These are phyloP conservation scores for Harpalus rubripes DNA, from an alignment of 2,888 invertebrate species.

Conservation along the genomic window DNA sequence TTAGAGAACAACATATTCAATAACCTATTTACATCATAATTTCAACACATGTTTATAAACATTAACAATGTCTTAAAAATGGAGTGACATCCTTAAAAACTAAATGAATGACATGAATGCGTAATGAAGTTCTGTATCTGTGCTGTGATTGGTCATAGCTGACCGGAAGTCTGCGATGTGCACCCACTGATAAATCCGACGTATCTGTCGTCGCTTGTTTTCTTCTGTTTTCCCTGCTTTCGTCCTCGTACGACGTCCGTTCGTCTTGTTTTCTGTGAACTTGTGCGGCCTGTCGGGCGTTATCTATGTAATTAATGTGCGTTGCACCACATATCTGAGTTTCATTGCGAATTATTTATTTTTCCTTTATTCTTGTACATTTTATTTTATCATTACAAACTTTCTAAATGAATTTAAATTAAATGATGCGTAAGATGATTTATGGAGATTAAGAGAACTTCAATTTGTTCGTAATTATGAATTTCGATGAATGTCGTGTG, in stretches of 20 bases:
- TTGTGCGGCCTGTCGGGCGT: conserved; percentile 43
- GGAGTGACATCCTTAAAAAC: conserved; percentile 23
- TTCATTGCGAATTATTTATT: conserved; percentile 52
- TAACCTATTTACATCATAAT: conserved; percentile 8
- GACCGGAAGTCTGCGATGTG: conserved; percentile 60
- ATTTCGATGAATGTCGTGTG: too few relatives aligned
- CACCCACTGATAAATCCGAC: conserved; percentile 52
- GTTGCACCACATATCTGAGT: conserved; percentile 38
- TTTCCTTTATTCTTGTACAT: conserved; percentile 11
- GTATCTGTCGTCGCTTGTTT: conserved; percentile 36
- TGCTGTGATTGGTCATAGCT: conserved; percentile 36
- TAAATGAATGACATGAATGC: conserved; percentile 37
- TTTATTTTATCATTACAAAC: conserved; percentile 38
- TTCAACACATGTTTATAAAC: conserved; percentile 42
- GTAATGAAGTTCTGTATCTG: conserved; percentile 29
- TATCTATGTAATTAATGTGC: conserved; percentile 51
- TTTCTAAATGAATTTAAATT: conserved; percentile 31
- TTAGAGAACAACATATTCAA: background rate
- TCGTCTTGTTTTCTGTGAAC: conserved; percentile 51
- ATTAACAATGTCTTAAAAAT: conserved; percentile 22
- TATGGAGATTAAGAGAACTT: background rate
- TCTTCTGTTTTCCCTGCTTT: conserved; percentile 31
- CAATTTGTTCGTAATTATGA: background rate
- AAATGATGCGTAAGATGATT: conserved; percentile 38
- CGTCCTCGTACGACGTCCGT: conserved; percentile 32